Conservation (phyloP, 2,888 invertebrate species). For the Euspilapteryx auroguttella region DNA sequence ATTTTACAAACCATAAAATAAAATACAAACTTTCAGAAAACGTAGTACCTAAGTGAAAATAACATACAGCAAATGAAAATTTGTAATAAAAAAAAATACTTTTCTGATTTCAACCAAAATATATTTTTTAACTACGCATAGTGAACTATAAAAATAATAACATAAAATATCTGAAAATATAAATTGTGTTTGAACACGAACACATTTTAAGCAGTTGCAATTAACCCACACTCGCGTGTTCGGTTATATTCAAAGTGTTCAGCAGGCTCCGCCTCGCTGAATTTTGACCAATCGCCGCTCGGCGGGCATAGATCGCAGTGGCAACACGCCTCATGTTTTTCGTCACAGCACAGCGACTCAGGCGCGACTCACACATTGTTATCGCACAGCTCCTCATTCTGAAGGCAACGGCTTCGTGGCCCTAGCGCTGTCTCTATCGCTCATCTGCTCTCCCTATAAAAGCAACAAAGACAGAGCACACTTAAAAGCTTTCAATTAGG, state of each 20-base stretch:
- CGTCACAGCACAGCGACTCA: conserved; percentile 57
- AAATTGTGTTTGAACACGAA: conserved; percentile 37
- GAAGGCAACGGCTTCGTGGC: conserved; percentile 45
- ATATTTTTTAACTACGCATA: too few species aligned
- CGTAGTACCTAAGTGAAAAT: too few species aligned
- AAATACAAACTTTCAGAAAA: too few species aligned
- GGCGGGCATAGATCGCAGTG: conserved; percentile 48
- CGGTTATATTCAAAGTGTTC: conserved; percentile 39
- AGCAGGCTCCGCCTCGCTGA: conserved; percentile 44
- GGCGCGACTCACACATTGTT: conserved; percentile 61
- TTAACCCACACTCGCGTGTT: conserved; percentile 44
- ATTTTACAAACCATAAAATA: too few species aligned
- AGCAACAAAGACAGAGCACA: too few species aligned
- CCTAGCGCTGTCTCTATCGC: conserved; percentile 39
- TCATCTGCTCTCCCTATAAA: conserved; percentile 24
- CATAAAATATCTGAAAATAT: conserved; percentile 21
- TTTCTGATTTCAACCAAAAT: too few species aligned
- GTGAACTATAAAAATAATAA: too few species aligned
- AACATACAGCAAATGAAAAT: too few species aligned
- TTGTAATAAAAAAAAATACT: too few species aligned
- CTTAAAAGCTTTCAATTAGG: too few species aligned
- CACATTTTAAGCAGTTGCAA: conserved; percentile 47
- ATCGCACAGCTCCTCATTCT: conserved; percentile 43
- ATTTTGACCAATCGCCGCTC: conserved; percentile 43
- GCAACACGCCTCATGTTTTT: conserved; percentile 56